A percentile compares a stretch with the other conserved stretches of the same genome.
These are phyloP conservation scores for Phalacrocorax brasilianus DNA, from an alignment of 2,113 vertebrate genomes.

Conservation along the genomic window DNA sequence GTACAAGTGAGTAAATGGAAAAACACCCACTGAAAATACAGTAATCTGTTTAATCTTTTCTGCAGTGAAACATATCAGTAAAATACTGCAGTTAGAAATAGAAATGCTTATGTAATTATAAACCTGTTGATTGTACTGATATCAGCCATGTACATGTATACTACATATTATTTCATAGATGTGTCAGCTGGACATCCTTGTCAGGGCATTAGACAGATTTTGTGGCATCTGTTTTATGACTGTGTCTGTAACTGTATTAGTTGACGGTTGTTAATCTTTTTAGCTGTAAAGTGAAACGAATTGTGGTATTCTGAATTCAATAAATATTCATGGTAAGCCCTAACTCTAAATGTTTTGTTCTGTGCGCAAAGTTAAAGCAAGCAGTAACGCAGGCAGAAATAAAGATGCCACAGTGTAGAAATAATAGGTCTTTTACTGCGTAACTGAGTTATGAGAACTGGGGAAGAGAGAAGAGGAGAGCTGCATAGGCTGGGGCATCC, in stretches of 20 bases:
- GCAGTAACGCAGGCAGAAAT: not conserved
- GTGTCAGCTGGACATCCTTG: not conserved
- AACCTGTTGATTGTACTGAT: not conserved
- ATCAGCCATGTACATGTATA: not conserved
- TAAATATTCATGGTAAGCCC: not conserved
- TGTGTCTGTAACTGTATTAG: not conserved
- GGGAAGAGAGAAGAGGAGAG: not conserved
- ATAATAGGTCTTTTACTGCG: not conserved
- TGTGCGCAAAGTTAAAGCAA: not conserved
- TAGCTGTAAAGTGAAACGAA: not conserved
- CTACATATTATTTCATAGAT: not conserved
- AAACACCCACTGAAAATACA: not conserved
- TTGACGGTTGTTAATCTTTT: not conserved
- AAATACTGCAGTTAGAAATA: not conserved
- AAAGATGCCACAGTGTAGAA: not conserved
- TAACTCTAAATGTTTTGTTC: not conserved
- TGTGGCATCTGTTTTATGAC: not conserved
- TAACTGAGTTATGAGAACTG: not conserved
- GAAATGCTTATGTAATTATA: not conserved
- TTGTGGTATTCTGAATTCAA: not conserved
- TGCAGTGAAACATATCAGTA: not conserved
- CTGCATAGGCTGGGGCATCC: not conserved
- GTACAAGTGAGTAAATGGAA: not conserved
- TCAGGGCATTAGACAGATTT: not conserved
- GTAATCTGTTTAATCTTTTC: not conserved